Conservation (phyloP, 2,888 invertebrate genomes). For the Drosophila stalkeri region DNA sequence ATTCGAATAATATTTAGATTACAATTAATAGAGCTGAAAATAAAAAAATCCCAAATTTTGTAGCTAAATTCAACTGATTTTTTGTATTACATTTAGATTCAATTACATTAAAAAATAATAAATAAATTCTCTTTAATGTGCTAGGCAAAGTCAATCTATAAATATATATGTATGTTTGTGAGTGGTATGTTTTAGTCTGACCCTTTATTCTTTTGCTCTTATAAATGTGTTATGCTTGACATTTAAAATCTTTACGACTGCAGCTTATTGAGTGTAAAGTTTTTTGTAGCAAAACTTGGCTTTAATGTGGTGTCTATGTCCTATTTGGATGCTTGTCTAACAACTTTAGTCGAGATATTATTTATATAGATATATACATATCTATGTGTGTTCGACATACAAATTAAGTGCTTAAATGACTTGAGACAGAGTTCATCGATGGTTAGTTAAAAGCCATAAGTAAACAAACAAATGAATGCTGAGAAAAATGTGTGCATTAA, state of each 20-base stretch:
- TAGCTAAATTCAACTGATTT: too few species aligned
- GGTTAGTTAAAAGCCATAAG: conserved; percentile 29
- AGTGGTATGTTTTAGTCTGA: conserved; percentile 2
- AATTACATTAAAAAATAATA: too few species aligned
- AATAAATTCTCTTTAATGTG: too few species aligned
- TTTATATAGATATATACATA: neutral
- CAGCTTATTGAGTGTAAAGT: conserved; percentile 54
- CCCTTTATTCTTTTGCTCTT: neutral
- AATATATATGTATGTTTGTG: too few species aligned
- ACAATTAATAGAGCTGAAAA: too few species aligned
- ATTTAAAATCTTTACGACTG: conserved; percentile 59
- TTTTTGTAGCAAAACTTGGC: conserved; percentile 22
- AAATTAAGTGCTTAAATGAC: conserved; percentile 62
- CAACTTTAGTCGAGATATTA: conserved; percentile 1
- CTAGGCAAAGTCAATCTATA: too few species aligned
- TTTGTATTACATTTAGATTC: too few species aligned
- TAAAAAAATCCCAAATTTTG: too few species aligned
- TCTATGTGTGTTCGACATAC: conserved; percentile 16
- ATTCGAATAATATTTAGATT: too few species aligned
- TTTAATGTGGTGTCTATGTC: conserved; percentile 5
- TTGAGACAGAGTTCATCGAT: conserved; percentile 31
- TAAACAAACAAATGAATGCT: conserved; percentile 31
- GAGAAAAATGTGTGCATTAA: conserved; percentile 54
- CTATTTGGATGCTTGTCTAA: conserved; percentile 7
- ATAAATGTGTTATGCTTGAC: conserved; percentile 46